Conservation (phyloP, 2,888 invertebrate species). For the Drosophila engyochracea region DNA sequence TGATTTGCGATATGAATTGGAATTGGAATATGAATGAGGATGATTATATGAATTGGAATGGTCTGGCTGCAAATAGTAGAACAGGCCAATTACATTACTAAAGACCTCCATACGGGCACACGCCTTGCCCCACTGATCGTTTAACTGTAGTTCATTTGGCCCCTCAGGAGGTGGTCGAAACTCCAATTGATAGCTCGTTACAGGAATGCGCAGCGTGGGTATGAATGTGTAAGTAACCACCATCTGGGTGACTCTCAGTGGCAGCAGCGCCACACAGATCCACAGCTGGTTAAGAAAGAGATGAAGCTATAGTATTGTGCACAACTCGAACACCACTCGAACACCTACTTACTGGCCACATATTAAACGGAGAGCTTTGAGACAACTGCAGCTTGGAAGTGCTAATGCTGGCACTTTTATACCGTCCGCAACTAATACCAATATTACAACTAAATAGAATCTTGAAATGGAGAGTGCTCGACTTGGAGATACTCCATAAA, state of each 20-base stretch:
- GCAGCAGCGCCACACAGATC: constrained; percentile 15
- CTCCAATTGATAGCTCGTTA: not conserved
- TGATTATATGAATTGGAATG: not conserved
- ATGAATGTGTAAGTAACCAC: constrained; percentile 34
- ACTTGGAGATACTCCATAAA: not conserved
- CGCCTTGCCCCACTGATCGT: constrained; percentile 16
- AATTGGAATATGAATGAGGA: not conserved
- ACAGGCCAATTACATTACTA: constrained; percentile 24
- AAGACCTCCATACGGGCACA: constrained; percentile 18
- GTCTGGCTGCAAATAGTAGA: constrained; percentile 32
- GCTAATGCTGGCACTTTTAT: constrained; percentile 51
- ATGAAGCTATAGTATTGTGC: not conserved
- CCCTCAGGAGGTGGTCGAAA: not conserved
- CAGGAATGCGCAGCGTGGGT: not conserved
- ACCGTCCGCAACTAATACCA: constrained; percentile 6
- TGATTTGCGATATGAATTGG: not conserved
- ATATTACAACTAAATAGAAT: not conserved
- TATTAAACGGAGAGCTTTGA: constrained; percentile 12
- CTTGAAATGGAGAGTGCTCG: not conserved
- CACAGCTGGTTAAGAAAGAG: constrained; percentile 1
- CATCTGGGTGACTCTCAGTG: constrained; percentile 9
- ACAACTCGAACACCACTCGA: not conserved
- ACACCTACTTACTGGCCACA: constrained; percentile 51
- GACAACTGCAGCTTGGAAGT: constrained; percentile 35
- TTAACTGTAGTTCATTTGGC: not conserved